These are phyloP conservation scores for Heliothis virescens DNA, from an alignment of 1,140 invertebrate species.

Conservation along the genomic window DNA sequence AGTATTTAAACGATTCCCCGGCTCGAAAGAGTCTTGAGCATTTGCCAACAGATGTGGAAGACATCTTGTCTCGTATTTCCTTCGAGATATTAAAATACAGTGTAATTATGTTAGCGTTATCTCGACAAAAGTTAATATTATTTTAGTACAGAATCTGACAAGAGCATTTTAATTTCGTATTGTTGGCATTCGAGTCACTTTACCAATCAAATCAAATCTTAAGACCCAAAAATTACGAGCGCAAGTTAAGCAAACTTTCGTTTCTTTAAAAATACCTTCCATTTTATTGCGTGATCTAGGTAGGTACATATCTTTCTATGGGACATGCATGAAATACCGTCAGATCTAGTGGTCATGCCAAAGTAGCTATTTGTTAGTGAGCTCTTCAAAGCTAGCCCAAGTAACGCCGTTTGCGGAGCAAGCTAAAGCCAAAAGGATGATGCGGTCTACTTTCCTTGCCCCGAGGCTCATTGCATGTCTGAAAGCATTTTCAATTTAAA, in stretches of 20 bases:
- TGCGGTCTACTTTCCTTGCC: conserved; percentile 37
- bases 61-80: conserved; percentile 21
- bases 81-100: conserved; percentile 17
- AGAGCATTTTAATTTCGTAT: too few relatives aligned
- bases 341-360: conserved; percentile 23
- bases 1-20: conserved; percentile 27
- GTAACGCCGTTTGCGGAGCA: conserved; percentile 31
- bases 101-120: neutral
- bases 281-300: too few relatives aligned
- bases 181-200: too few relatives aligned
- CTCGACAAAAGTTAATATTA: neutral
- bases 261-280: too few relatives aligned
- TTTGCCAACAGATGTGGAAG: conserved; percentile 42
- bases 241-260: too few relatives aligned
- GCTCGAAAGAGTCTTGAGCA: conserved; percentile 30
- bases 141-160: too few relatives aligned
- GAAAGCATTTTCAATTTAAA: conserved; percentile 41
- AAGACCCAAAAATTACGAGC: too few relatives aligned
- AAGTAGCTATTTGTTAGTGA: conserved; percentile 19
- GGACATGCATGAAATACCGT: neutral
- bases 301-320: neutral
- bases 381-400: conserved; percentile 21
- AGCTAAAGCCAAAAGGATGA: conserved; percentile 38
- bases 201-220: too few relatives aligned
- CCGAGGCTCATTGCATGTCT: conserved; percentile 33